Conservation (phyloP, 2,888 invertebrate genomes). For the Cremastinae sp. region DNA sequence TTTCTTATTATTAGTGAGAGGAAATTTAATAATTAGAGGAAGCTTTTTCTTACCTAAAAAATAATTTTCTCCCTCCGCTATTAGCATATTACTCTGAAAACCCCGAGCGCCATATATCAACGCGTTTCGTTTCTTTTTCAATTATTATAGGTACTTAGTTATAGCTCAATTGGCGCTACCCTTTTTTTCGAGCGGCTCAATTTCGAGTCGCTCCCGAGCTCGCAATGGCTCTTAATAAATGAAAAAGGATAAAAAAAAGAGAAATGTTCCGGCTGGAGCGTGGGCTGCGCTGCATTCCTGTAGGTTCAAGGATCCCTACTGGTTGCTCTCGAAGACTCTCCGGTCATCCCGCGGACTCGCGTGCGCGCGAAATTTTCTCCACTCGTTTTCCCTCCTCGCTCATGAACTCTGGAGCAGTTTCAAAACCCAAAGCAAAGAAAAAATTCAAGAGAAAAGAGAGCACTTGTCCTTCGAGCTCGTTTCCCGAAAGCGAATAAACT, state of each 20-base stretch:
- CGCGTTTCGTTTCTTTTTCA: no score
- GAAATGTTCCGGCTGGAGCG: constrained; percentile 67
- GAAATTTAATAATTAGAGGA: no score
- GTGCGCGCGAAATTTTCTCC: constrained; percentile 15
- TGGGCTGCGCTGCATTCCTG: constrained; percentile 78
- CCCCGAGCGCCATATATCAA: no score
- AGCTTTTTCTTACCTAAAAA: no score
- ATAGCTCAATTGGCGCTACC: no score
- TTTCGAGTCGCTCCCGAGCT: not conserved
- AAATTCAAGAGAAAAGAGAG: no score
- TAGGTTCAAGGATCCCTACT: constrained; percentile 78
- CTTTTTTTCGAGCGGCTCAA: not conserved
- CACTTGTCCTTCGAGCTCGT: not conserved
- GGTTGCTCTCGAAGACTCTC: constrained; percentile 58
- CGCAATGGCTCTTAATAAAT: constrained; percentile 66
- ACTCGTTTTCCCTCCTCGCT: not conserved
- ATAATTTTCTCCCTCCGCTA: no score
- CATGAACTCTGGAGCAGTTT: no score
- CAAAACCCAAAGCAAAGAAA: no score
- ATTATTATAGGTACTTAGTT: no score
- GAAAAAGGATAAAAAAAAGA: constrained; percentile 70
- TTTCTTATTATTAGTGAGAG: no score
- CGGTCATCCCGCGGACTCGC: constrained; percentile 48
- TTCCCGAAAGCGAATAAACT: constrained; percentile 4
- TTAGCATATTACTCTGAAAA: no score